A percentile compares a stretch with the other conserved stretches of the same genome.
phyloP scores from a whole-genome alignment of 2,888 invertebrate species.

The Watsonalla binaria region DNA sequence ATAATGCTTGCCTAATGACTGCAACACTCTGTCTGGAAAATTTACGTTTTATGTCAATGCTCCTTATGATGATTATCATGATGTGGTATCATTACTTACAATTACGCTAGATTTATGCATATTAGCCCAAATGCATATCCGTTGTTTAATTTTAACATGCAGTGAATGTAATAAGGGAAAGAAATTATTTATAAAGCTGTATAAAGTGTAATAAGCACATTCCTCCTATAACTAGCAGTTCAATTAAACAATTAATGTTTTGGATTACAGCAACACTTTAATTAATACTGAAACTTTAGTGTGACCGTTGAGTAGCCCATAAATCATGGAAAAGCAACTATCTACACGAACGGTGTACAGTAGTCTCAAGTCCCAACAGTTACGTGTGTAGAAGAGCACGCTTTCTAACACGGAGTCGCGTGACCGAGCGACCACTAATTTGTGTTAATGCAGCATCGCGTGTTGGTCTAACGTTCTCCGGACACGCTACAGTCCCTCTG shows the following conservation, averaged over 20 bases:
- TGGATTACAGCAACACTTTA: no score
- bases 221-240: no score
- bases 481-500: constrained; percentile 18
- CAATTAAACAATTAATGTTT: no score
- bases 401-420: constrained; percentile 55
- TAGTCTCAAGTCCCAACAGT: constrained; percentile 13
- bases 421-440: constrained; percentile 42
- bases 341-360: constrained; percentile 16
- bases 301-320: neutral
- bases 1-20: neutral
- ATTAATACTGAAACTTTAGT: neutral
- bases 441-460: constrained; percentile 42
- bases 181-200: neutral
- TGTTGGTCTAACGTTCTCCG: constrained; percentile 24
- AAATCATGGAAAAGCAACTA: constrained; percentile 1
- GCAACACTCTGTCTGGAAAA: neutral
- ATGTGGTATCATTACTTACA: constrained; percentile 25
- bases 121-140: constrained; percentile 42
- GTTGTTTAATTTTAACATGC: constrained; percentile 14
- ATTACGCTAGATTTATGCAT: constrained; percentile 24
- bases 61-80: constrained; percentile 1
- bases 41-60: neutral
- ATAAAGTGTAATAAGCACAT: neutral
- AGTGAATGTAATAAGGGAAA: constrained; percentile 1
- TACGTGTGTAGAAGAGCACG: constrained; percentile 29